These are phyloP conservation scores for Molossus alvarezi DNA, from an alignment of 2,797 vertebrate species.

Conservation along the genomic window DNA sequence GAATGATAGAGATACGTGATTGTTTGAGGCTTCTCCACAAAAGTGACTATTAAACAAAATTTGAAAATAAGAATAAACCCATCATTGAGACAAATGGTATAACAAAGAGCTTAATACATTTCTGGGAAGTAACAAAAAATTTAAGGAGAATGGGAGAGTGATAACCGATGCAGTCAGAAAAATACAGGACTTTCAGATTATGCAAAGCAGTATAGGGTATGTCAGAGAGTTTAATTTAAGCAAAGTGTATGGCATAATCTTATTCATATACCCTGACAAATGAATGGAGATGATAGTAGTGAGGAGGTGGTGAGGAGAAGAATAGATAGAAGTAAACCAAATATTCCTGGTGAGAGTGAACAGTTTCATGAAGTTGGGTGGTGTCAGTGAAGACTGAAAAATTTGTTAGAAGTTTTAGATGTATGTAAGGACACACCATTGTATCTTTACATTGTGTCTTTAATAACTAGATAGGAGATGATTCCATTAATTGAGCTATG, in stretches of 20 bases:
- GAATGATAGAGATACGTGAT: not conserved
- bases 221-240: not conserved
- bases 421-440: not conserved
- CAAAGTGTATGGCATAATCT: not conserved
- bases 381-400: not conserved
- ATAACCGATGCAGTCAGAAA: not conserved
- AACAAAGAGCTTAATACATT: not conserved
- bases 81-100: not conserved
- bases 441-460: not conserved
- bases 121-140: not conserved
- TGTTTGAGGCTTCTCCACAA: not conserved
- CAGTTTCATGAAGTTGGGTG: not conserved
- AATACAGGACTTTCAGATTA: not conserved
- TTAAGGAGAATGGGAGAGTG: not conserved
- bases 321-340: not conserved
- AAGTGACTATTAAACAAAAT: constrained; percentile 6
- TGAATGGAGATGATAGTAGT: not conserved
- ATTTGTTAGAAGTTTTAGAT: not conserved
- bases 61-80: not conserved
- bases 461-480: not conserved
- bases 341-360: not conserved
- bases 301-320: not conserved
- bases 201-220: not conserved
- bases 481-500: not conserved
- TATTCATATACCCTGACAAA: not conserved